A percentile compares a stretch with the other conserved stretches of the same genome.
Evolutionary conservation across 2,797 vertebrate species (phyloP).

Genomic region (Acanthornis magna): DNA sequence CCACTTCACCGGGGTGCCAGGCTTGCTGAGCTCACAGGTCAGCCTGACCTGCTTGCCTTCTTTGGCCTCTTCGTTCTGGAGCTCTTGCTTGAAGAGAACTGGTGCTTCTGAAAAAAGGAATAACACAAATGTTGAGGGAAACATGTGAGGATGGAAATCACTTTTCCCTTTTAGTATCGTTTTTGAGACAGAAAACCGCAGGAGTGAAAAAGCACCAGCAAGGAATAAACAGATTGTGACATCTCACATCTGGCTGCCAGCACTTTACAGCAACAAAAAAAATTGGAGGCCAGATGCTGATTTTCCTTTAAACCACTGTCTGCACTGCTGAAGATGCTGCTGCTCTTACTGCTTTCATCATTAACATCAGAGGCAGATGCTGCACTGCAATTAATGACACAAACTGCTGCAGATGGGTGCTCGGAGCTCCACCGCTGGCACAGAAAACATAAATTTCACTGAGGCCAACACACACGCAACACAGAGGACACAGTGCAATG

Average conservation of each 20-base stretch:
- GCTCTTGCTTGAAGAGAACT: slow-evolving; percentile 62
- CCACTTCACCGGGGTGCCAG: slow-evolving; percentile 61
- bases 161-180: not conserved
- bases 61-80: slow-evolving; percentile 59
- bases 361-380: not conserved
- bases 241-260: not conserved
- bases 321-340: not conserved
- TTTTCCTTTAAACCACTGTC: not conserved
- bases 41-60: slow-evolving; percentile 68
- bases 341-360: not conserved
- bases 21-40: slow-evolving; percentile 71
- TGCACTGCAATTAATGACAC: not conserved
- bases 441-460: not conserved
- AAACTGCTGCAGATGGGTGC: not conserved
- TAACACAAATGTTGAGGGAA: not conserved
- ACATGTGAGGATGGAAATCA: not conserved
- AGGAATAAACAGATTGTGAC: not conserved
- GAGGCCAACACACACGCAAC: not conserved
- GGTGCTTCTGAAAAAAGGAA: slow-evolving; percentile 46
- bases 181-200: not conserved
- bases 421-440: not conserved
- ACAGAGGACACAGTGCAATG: not conserved
- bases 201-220: not conserved
- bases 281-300: not conserved
- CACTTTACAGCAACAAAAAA: not conserved